phyloP scores from a whole-genome alignment of 2,113 vertebrate species.

The Odocoileus hemionus region DNA sequence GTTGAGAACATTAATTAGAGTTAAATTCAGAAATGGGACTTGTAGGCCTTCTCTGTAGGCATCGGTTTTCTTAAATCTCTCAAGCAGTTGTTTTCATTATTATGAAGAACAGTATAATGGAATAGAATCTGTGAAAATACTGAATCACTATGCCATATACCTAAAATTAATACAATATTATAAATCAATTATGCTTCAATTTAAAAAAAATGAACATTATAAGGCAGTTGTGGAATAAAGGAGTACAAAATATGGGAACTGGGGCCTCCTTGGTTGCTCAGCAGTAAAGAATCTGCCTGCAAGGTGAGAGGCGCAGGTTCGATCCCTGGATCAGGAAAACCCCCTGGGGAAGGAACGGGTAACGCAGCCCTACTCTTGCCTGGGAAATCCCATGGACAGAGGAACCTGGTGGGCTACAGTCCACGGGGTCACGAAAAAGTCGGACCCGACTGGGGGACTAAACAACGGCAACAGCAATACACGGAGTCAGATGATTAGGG shows the following conservation, averaged over 20 bases:
- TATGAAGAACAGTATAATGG: neutral
- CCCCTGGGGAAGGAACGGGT: neutral
- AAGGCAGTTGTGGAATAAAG: neutral
- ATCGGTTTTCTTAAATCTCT: neutral
- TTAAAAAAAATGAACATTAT: neutral
- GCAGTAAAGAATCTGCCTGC: neutral
- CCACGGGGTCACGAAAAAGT: neutral
- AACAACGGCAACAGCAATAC: fast-evolving
- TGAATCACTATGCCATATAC: neutral
- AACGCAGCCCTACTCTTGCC: neutral
- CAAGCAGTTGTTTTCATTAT: neutral
- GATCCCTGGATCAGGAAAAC: neutral
- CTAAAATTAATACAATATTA: neutral
- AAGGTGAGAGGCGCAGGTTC: neutral
- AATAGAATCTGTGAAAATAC: neutral
- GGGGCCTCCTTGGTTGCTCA: neutral
- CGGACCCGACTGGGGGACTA: fast-evolving
- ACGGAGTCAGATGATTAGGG: neutral
- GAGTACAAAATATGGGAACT: fast-evolving
- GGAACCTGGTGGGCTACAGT: neutral
- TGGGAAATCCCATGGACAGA: neutral
- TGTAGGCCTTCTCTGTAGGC: neutral
- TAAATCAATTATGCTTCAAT: neutral
- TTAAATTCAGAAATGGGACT: neutral
- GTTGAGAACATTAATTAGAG: neutral